Evolutionary conservation across 2,888 invertebrate genomes (phyloP).

Genomic region (Apamea crenata): DNA sequence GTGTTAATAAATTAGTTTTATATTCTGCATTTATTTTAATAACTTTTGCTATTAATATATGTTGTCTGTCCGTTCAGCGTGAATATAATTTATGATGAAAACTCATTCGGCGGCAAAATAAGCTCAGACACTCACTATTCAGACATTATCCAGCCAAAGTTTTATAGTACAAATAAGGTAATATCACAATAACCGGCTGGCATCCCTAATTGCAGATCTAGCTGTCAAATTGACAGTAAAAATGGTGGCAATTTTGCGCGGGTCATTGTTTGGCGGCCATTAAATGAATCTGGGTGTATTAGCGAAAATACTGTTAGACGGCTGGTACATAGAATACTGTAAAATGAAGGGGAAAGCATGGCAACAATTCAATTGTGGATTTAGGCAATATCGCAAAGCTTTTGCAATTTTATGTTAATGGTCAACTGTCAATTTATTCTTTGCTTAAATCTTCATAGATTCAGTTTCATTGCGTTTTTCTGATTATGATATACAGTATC

Average conservation of each 20-base stretch:
- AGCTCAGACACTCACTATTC: not conserved
- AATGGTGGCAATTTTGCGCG: conserved; percentile 64
- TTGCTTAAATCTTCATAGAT: not conserved
- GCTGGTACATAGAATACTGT: conserved; percentile 38
- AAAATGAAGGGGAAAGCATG: conserved; percentile 33
- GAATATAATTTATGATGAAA: conserved; percentile 25
- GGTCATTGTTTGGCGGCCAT: conserved; percentile 48
- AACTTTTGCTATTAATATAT: conserved; percentile 12
- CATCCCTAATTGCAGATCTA: conserved; percentile 64
- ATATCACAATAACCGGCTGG: conserved; percentile 30
- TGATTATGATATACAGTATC: not conserved
- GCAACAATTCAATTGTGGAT: not conserved
- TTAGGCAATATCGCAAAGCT: not conserved
- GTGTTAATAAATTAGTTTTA: conserved; percentile 18
- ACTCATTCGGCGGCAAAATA: not conserved
- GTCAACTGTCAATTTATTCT: not conserved
- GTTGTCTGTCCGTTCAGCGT: not conserved
- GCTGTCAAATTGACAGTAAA: conserved; percentile 74
- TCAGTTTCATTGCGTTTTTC: not conserved
- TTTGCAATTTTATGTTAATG: conserved; percentile 7
- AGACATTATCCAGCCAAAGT: conserved; percentile 11
- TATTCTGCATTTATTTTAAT: conserved; percentile 7
- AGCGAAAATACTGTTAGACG: conserved; percentile 36
- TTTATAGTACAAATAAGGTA: conserved; percentile 21
- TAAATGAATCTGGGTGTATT: conserved; percentile 36